These are phyloP conservation scores for Agrotis clavis DNA, from an alignment of 2,888 invertebrate species.

Conservation along the genomic window DNA sequence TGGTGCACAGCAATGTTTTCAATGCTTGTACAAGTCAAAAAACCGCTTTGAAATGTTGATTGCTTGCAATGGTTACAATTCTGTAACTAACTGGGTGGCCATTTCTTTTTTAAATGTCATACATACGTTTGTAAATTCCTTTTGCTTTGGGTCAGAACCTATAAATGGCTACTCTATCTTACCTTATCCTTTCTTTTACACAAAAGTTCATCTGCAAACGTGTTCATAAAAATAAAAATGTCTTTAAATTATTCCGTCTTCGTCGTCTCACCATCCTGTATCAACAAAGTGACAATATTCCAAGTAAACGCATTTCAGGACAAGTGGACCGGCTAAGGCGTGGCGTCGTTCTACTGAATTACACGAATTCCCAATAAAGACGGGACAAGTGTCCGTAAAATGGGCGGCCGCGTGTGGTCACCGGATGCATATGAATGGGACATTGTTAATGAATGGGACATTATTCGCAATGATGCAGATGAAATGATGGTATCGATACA, in stretches of 20 bases:
- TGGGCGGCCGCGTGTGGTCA: slow-evolving; percentile 81
- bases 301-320: slow-evolving; percentile 76
- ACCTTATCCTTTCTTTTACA: not conserved
- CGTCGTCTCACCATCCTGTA: slow-evolving; percentile 37
- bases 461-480: slow-evolving; percentile 64
- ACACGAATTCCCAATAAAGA: slow-evolving; percentile 80
- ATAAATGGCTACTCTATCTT: too few relatives aligned
- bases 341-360: slow-evolving; percentile 78
- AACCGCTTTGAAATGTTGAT: slow-evolving; percentile 30
- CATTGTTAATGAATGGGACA: slow-evolving; percentile 67
- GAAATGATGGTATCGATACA: slow-evolving; percentile 42
- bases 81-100: slow-evolving; percentile 28
- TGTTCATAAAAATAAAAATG: not conserved
- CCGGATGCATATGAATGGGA: slow-evolving; percentile 76
- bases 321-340: slow-evolving; percentile 71
- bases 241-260: not conserved
- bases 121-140: too few relatives aligned
- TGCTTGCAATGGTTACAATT: not conserved
- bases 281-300: slow-evolving; percentile 77
- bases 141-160: too few relatives aligned
- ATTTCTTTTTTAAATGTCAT: not conserved
- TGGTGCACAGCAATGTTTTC: slow-evolving; percentile 35
- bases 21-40: slow-evolving; percentile 11
- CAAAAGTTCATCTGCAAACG: too few relatives aligned
- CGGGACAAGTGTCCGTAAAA: slow-evolving; percentile 78